A percentile compares a stretch with the other conserved stretches of the same genome.
Conservation (phyloP, 2,113 vertebrate genomes). For the Ia io region DNA sequence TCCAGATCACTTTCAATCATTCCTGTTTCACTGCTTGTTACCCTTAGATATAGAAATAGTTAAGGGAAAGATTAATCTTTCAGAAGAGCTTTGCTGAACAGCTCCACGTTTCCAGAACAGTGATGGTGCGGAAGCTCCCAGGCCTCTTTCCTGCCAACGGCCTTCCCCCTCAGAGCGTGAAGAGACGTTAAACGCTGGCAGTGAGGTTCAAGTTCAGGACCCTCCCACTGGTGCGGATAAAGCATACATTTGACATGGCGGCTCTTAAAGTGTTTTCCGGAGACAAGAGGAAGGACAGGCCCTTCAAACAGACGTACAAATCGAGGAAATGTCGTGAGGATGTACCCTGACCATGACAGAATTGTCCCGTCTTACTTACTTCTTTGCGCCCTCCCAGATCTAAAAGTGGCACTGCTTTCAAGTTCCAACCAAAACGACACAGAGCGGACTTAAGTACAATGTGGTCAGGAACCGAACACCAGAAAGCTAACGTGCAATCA, state of each 20-base stretch:
- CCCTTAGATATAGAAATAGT: neutral
- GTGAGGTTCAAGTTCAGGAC: neutral
- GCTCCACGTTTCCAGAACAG: neutral
- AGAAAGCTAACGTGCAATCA: slow-evolving; percentile 69
- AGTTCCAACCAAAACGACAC: slow-evolving; percentile 69
- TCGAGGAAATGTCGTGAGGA: slow-evolving; percentile 6
- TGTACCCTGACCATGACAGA: neutral
- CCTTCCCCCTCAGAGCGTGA: neutral
- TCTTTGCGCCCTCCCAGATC: slow-evolving; percentile 60
- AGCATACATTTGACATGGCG: neutral
- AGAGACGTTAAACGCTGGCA: neutral
- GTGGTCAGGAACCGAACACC: slow-evolving; percentile 64
- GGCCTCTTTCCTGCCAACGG: neutral
- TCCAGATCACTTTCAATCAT: neutral
- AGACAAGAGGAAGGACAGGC: neutral
- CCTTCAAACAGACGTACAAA: neutral
- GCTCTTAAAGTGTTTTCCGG: slow-evolving; percentile 16
- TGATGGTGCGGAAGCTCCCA: neutral
- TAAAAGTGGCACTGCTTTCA: slow-evolving; percentile 69
- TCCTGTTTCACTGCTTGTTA: neutral
- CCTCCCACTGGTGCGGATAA: neutral
- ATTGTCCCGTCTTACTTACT: slow-evolving; percentile 45
- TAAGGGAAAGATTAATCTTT: neutral
- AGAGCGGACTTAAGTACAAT: slow-evolving; percentile 58
- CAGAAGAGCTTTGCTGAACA: neutral